Percentiles rank a stretch among this genome's conserved stretches.
Conservation (phyloP, 30 jellyfish, hydroid and myxozoan genomes). For the Mastigias papua region DNA sequence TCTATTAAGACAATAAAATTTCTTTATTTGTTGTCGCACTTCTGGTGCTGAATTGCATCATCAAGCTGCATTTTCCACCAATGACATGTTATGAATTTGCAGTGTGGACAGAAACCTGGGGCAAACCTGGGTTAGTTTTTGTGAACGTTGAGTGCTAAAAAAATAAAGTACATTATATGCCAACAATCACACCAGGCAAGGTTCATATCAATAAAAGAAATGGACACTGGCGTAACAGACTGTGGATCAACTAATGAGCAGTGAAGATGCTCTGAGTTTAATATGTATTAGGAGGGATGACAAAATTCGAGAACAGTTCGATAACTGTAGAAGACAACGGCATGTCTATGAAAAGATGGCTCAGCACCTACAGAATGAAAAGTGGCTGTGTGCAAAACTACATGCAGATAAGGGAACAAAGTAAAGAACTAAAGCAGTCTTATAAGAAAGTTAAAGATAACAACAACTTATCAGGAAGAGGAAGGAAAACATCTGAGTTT, state of each 20-base stretch:
- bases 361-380: slow-evolving; percentile 11
- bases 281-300: slow-evolving; percentile 20
- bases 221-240: background rate
- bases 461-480: background rate
- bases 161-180: background rate
- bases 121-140: slow-evolving; percentile 30
- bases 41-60: too few species aligned
- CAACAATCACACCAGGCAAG: background rate
- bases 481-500: slow-evolving; percentile 18
- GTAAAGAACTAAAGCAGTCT: slow-evolving; percentile 18
- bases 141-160: too few species aligned
- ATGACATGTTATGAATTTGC: background rate
- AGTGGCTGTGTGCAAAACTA: background rate
- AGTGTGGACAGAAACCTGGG: slow-evolving; percentile 49
- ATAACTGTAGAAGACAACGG: slow-evolving; percentile 11
- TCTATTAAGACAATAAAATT: too few species aligned
- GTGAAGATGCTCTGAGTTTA: slow-evolving; percentile 20
- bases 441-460: slow-evolving; percentile 15
- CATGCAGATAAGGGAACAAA: too few species aligned
- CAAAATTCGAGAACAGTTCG: slow-evolving; percentile 19
- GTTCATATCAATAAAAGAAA: background rate
- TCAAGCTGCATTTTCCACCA: too few species aligned
- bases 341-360: slow-evolving; percentile 29
- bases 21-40: too few species aligned
- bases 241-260: slow-evolving; percentile 14